Evolutionary conservation across 2,797 vertebrate species (phyloP).

Genomic region (Hippopotamyrus pictus): DNA sequence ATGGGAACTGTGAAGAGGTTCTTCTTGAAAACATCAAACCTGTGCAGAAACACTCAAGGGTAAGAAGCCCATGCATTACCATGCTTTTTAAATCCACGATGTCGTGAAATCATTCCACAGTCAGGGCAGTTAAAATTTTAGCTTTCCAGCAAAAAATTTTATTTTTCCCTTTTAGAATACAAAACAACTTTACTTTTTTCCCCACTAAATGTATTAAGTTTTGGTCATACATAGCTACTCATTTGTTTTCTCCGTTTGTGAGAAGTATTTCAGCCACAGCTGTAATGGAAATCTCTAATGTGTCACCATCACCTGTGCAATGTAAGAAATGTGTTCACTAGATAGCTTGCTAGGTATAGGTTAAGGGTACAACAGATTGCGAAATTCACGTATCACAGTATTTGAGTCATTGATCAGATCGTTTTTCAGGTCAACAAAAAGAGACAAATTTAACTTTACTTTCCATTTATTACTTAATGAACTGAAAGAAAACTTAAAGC

Average conservation of each 20-base stretch:
- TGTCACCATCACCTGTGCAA: not conserved
- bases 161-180: not conserved
- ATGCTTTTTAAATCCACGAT: not conserved
- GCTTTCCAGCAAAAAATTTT: not conserved
- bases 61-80: slow-evolving; percentile 59
- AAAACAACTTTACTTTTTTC: not conserved
- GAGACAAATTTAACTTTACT: not conserved
- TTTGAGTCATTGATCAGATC: not conserved
- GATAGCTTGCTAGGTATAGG: not conserved
- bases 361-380: not conserved
- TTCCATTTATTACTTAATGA: not conserved
- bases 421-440: not conserved
- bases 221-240: not conserved
- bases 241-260: not conserved
- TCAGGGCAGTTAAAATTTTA: not conserved
- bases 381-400: not conserved
- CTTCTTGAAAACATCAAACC: slow-evolving; percentile 92
- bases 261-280: not conserved
- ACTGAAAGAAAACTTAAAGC: not conserved
- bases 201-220: not conserved
- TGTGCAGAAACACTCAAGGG: slow-evolving; percentile 76
- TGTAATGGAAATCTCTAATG: not conserved
- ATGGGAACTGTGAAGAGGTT: slow-evolving; percentile 97
- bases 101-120: not conserved
- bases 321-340: not conserved